phyloP scores from a whole-genome alignment of 2,113 vertebrate species.

The Rhabdomys dilectus region DNA sequence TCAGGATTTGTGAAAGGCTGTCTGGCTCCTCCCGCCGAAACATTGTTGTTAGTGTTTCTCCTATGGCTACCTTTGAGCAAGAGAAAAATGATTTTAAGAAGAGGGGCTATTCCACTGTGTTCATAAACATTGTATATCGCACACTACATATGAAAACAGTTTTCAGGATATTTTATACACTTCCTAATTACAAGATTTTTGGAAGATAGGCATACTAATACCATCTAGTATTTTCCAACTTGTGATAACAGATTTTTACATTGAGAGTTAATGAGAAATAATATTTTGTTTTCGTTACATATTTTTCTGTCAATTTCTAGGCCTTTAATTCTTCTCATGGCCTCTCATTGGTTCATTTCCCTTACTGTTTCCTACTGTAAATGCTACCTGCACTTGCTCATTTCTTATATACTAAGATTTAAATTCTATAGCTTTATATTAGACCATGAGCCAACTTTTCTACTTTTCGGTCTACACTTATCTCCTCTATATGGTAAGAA shows the following conservation, averaged over 20 bases:
- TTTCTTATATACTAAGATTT: conserved; percentile 53
- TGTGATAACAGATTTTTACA: neutral
- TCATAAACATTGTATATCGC: conserved; percentile 30
- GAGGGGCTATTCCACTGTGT: neutral
- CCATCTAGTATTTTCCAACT: neutral
- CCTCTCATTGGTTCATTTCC: conserved; percentile 8
- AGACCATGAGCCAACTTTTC: neutral
- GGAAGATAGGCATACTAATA: neutral
- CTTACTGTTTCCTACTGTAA: neutral
- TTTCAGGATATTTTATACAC: conserved; percentile 46
- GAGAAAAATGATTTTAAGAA: conserved; percentile 42
- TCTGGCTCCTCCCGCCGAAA: conserved; percentile 19
- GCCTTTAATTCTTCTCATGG: neutral
- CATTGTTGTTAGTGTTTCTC: neutral
- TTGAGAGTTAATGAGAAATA: neutral
- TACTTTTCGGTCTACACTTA: neutral
- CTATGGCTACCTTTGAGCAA: conserved; percentile 36
- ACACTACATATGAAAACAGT: neutral
- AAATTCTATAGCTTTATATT: neutral
- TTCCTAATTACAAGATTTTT: neutral
- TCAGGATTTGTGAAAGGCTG: neutral
- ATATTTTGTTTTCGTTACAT: neutral
- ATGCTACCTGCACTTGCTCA: neutral
- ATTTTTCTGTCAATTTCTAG: neutral
- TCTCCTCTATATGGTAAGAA: neutral